These are phyloP conservation scores for Oscheius sp. DNA, from an alignment of 2,888 invertebrate species.

Conservation along the genomic window DNA sequence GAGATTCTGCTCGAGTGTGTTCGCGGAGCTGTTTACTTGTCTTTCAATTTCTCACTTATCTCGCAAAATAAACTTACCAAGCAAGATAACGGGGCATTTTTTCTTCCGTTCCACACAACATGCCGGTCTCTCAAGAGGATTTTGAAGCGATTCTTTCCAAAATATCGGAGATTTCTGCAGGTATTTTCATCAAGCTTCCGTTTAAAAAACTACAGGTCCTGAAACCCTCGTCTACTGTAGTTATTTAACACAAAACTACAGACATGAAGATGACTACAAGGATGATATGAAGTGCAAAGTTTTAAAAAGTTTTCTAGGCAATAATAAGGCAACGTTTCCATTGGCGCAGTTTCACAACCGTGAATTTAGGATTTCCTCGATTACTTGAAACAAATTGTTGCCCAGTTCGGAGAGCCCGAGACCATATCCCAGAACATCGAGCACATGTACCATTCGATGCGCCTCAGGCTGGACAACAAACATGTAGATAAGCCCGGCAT, in stretches of 20 bases:
- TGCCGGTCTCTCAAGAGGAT: too few relatives aligned
- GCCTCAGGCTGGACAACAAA: neutral
- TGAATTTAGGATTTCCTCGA: neutral
- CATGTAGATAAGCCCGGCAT: neutral
- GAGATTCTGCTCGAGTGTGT: too few relatives aligned
- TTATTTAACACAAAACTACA: neutral
- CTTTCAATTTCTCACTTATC: too few relatives aligned
- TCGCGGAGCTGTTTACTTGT: too few relatives aligned
- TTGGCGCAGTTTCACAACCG: too few relatives aligned
- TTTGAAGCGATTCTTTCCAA: too few relatives aligned
- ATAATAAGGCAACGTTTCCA: neutral
- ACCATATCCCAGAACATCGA: neutral
- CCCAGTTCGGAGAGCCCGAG: neutral
- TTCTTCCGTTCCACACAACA: too few relatives aligned
- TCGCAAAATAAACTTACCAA: too few relatives aligned
- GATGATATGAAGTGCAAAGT: neutral
- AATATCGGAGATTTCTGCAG: too few relatives aligned
- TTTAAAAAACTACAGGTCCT: neutral
- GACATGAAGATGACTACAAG: neutral
- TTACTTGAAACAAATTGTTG: neutral
- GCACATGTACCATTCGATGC: neutral
- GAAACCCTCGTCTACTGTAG: neutral
- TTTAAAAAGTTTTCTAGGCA: neutral
- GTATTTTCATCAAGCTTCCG: too few relatives aligned
- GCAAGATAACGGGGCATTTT: too few relatives aligned